A percentile compares a stretch with the other conserved stretches of the same genome.
phyloP scores from a whole-genome alignment of 2,797 vertebrate genomes.

The Eremophila alpestris region DNA sequence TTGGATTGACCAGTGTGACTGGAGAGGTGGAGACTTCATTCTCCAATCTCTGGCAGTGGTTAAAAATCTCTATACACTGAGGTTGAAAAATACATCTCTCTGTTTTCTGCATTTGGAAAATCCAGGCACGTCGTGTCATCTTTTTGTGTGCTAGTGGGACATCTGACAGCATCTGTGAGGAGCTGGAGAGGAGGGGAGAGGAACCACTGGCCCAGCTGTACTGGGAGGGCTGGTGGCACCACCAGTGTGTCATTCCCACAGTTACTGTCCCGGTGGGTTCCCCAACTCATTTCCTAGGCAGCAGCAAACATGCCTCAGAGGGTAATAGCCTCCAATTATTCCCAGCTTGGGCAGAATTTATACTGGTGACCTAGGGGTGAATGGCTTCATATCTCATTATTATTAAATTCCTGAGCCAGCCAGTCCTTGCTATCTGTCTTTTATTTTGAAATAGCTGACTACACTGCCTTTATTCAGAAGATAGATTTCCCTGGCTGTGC shows the following conservation, averaged over 20 bases:
- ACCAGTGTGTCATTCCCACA: fast-evolving
- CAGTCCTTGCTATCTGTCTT: conserved; percentile 58
- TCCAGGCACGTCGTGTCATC: too few relatives aligned
- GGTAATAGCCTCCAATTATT: conserved; percentile 65
- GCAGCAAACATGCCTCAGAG: conserved; percentile 20
- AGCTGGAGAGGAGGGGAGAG: background rate
- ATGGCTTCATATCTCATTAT: conserved; percentile 67
- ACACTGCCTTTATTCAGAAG: conserved; percentile 57
- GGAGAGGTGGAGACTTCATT: too few relatives aligned
- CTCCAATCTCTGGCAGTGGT: too few relatives aligned
- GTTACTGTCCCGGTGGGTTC: background rate
- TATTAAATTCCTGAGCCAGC: conserved; percentile 58
- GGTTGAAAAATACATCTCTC: too few relatives aligned
- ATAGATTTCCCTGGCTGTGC: conserved; percentile 51
- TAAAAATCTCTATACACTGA: too few relatives aligned
- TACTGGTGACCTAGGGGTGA: conserved; percentile 58
- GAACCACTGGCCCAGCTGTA: fast-evolving
- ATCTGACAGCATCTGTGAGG: background rate
- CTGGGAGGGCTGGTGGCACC: background rate
- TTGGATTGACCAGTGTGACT: too few relatives aligned
- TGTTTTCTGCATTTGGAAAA: too few relatives aligned
- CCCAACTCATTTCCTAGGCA: conserved; percentile 14
- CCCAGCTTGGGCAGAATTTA: conserved; percentile 53
- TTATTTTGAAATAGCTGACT: conserved; percentile 66
- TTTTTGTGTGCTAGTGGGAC: too few relatives aligned